Conservation (phyloP, 1,140 invertebrate genomes). For the Drosophila micromelanica region DNA sequence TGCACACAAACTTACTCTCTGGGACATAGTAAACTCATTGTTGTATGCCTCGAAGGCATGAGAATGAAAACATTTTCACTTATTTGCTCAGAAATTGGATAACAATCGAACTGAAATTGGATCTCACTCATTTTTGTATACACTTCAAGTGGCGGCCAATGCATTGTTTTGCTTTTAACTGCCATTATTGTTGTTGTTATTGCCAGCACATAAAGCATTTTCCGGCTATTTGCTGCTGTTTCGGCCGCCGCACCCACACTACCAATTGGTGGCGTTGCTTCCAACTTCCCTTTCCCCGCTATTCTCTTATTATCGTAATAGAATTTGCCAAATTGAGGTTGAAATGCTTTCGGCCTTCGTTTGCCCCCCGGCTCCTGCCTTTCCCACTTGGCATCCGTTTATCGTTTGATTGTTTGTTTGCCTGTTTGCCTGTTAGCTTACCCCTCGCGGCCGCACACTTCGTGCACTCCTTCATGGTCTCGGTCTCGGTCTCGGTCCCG, state of each 20-base stretch:
- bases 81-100: constrained; percentile 83
- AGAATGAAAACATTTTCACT: constrained; percentile 83
- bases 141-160: constrained; percentile 51
- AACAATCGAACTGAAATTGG: constrained; percentile 84
- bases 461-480: constrained; percentile 22
- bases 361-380: not conserved
- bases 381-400: constrained; percentile 74
- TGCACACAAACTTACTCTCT: not conserved
- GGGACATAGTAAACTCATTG: constrained; percentile 41
- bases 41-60: constrained; percentile 60
- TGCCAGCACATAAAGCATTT: constrained; percentile 75
- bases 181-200: constrained; percentile 30
- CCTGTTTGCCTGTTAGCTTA: constrained; percentile 71
- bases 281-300: constrained; percentile 1
- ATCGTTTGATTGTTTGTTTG: constrained; percentile 81
- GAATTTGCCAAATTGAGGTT: constrained; percentile 84
- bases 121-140: constrained; percentile 81
- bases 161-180: constrained; percentile 77
- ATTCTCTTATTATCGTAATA: constrained; percentile 81
- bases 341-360: constrained; percentile 67
- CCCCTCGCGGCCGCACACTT: constrained; percentile 24
- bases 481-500: not conserved
- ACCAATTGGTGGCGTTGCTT: constrained; percentile 31
- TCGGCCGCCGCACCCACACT: not conserved
- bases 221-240: constrained; percentile 69